Evolutionary conservation across 2,888 invertebrate species (phyloP).

Genomic region (Stegana nigrithorax): DNA sequence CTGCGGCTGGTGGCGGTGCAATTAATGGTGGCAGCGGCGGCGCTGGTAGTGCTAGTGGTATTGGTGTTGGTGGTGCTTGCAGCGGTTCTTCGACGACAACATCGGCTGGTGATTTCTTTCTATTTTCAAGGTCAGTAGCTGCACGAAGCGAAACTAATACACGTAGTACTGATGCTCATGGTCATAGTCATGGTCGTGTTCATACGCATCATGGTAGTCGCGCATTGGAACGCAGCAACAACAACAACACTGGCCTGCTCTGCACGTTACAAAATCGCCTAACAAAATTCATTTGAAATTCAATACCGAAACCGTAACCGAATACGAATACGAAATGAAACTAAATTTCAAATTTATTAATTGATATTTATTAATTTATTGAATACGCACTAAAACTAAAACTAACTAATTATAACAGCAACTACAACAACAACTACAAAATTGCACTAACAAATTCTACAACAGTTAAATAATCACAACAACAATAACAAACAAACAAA

Average conservation of each 20-base stretch:
- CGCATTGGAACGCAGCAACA: constrained; percentile 23
- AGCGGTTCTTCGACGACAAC: constrained; percentile 31
- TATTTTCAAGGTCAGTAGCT: constrained; percentile 67
- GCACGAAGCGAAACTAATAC: constrained; percentile 28
- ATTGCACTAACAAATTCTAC: constrained; percentile 14
- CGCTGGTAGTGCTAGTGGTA: constrained; percentile 13
- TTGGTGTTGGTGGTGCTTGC: not conserved
- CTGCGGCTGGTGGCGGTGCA: constrained; percentile 21
- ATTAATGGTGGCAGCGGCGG: constrained; percentile 18
- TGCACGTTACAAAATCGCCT: constrained; percentile 63
- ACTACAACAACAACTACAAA: constrained; percentile 33
- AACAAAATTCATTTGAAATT: constrained; percentile 56
- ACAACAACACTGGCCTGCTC: constrained; percentile 44
- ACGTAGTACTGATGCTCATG: constrained; percentile 20
- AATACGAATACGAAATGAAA: constrained; percentile 20
- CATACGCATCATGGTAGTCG: not conserved
- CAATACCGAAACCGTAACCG: constrained; percentile 6
- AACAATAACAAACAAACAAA: constrained; percentile 28
- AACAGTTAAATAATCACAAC: constrained; percentile 26
- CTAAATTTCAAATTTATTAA: too few species aligned
- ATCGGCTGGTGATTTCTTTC: constrained; percentile 63
- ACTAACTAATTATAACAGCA: constrained; percentile 41
- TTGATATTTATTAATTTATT: constrained; percentile 27
- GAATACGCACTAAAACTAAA: constrained; percentile 22
- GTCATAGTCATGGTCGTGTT: constrained; percentile 17